phyloP scores from a whole-genome alignment of 2,888 invertebrate species.

The Thecophora atra region DNA sequence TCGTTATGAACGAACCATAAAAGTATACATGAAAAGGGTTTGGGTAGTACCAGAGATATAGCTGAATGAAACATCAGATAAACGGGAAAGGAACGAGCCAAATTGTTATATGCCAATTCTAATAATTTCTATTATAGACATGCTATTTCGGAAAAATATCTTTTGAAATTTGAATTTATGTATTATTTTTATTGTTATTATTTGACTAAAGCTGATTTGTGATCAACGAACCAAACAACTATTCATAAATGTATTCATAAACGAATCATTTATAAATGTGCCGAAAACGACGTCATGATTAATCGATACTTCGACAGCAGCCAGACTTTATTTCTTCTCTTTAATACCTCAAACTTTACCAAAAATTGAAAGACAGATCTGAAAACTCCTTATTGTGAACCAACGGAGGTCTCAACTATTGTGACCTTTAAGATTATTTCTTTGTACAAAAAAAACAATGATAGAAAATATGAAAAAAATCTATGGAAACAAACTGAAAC shows the following conservation, averaged over 20 bases:
- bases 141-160: not conserved
- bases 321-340: no score
- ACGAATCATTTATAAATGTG: no score
- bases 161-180: not conserved
- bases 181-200: no score
- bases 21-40: not conserved
- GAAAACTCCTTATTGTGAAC: no score
- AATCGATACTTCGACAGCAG: no score
- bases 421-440: not conserved
- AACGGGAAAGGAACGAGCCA: constrained; percentile 24
- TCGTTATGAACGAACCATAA: not conserved
- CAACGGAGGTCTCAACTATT: not conserved
- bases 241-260: no score
- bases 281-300: no score
- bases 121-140: constrained; percentile 33
- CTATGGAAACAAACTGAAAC: not conserved
- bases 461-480: not conserved
- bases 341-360: no score
- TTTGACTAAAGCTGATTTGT: no score
- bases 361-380: no score
- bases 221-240: no score
- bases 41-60: not conserved
- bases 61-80: constrained; percentile 2
- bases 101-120: constrained; percentile 35
- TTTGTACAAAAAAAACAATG: no score